phyloP scores from a whole-genome alignment of 2,113 vertebrate species.

The Pontoporia blainvillei region DNA sequence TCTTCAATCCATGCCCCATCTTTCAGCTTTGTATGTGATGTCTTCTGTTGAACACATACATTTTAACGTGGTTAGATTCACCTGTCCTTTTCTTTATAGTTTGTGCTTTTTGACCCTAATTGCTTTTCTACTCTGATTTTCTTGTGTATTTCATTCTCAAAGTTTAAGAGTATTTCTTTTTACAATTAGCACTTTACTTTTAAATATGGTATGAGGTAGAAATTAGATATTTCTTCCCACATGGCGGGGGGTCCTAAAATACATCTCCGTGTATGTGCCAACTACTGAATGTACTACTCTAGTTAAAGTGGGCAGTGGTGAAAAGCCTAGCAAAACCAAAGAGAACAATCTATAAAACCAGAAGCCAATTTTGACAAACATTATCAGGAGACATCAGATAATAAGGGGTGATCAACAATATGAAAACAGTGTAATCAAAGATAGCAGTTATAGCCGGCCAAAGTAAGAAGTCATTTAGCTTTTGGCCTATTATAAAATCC shows the following conservation, averaged over 20 bases:
- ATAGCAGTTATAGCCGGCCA: neutral
- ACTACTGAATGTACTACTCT: neutral
- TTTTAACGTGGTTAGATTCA: neutral
- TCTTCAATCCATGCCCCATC: neutral
- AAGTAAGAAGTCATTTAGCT: neutral
- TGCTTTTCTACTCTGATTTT: neutral
- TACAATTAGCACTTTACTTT: neutral
- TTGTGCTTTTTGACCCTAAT: neutral
- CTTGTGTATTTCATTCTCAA: neutral
- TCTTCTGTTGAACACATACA: neutral
- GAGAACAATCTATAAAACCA: neutral
- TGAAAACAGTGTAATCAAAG: neutral
- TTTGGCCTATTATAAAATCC: neutral
- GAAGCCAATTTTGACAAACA: slow-evolving; percentile 13
- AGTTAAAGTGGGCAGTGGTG: neutral
- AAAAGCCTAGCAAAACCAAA: neutral
- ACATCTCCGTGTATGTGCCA: neutral
- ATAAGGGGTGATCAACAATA: neutral
- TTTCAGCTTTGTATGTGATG: neutral
- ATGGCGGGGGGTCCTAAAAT: neutral
- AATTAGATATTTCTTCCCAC: neutral
- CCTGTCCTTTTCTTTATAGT: neutral
- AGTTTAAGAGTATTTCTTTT: neutral
- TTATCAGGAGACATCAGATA: neutral
- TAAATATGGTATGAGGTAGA: neutral